Conservation (phyloP, 2,113 vertebrate genomes). For the human region GRCh38 chr7:40890501-40891000, state of each 20-base stretch:
- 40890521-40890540: neutral
- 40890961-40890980: neutral
- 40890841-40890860: neutral
- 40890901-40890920: neutral
- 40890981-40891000: neutral
- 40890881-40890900: neutral
- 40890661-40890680: neutral
- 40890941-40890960: neutral
- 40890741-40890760: neutral
- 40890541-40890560: neutral
- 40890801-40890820: neutral
- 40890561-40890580: neutral
- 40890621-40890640: neutral
- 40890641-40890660: neutral
- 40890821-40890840: neutral
- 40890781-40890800: neutral
- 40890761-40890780: neutral
- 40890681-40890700: neutral
- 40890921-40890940: neutral
- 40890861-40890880: neutral
- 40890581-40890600: neutral
- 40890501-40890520: neutral
- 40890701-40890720: neutral
- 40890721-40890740: neutral
- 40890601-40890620: neutral